Percentiles rank a stretch among this genome's conserved stretches.
Evolutionary conservation across 2,113 vertebrate species (phyloP).

Genomic region (Cyprinodon brontotheroides): DNA sequence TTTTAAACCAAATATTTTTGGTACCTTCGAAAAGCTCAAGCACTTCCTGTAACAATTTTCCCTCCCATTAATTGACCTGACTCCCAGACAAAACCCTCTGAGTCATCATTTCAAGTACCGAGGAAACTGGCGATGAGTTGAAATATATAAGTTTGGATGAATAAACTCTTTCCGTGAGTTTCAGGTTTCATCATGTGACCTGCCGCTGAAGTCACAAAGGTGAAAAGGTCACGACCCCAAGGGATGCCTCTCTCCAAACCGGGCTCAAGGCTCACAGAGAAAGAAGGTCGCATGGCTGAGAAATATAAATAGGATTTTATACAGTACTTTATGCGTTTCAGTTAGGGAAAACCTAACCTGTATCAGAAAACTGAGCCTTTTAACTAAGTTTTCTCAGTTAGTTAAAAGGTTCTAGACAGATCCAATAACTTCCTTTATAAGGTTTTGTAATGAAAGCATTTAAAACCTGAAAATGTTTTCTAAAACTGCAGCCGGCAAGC

Average conservation of each 20-base stretch:
- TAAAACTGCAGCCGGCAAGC: not conserved
- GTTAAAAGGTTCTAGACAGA: not conserved
- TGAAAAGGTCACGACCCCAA: conserved; percentile 82
- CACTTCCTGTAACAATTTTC: too few relatives aligned
- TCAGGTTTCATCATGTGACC: conserved; percentile 86
- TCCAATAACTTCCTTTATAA: not conserved
- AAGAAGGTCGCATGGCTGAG: conserved; percentile 68
- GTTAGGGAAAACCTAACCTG: not conserved
- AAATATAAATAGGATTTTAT: not conserved
- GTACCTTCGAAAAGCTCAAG: not conserved
- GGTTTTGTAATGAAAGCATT: not conserved
- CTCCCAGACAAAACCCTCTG: too few relatives aligned
- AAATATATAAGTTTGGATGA: too few relatives aligned
- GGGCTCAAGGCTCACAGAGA: conserved; percentile 69
- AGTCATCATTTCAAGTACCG: too few relatives aligned
- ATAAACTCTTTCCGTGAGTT: too few relatives aligned
- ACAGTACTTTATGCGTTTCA: not conserved
- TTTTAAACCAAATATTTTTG: not conserved
- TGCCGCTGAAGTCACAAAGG: conserved; percentile 85
- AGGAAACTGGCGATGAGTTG: too few relatives aligned
- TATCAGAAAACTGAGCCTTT: not conserved
- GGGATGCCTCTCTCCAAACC: conserved; percentile 75
- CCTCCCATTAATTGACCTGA: too few relatives aligned
- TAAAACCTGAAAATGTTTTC: not conserved
- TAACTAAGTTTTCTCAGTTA: not conserved